Percentiles rank a stretch among this genome's conserved stretches.
phyloP scores from a whole-genome alignment of 2,888 invertebrate species.

The Tenodera sinensis region DNA sequence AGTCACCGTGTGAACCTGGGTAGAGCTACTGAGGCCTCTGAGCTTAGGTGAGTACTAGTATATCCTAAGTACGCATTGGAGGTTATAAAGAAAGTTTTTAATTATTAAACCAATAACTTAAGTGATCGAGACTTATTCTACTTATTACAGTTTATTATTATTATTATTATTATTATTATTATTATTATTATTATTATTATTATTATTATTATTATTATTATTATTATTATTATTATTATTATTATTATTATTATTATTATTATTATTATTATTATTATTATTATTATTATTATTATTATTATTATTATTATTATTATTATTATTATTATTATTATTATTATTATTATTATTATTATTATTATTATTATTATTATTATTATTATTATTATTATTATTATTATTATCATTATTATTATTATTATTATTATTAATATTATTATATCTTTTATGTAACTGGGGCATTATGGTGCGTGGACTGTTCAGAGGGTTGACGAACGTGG shows the following conservation, averaged over 20 bases:
- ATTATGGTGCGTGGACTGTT: too few relatives aligned
- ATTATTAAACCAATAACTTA: neutral
- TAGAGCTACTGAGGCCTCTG: too few relatives aligned
- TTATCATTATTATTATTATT: neutral
- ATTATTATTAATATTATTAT: too few relatives aligned
- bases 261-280: neutral
- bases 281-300: neutral
- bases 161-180: neutral
- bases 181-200: neutral
- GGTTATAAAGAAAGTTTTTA: too few relatives aligned
- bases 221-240: neutral
- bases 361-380: neutral
- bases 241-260: neutral
- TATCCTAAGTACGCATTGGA: too few relatives aligned
- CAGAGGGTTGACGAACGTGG: too few relatives aligned
- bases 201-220: neutral
- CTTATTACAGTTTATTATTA: too few relatives aligned
- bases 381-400: neutral
- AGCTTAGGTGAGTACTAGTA: too few relatives aligned
- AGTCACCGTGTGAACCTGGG: too few relatives aligned
- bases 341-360: neutral
- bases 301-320: neutral
- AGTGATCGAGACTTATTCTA: neutral
- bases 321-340: neutral
- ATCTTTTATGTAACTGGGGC: too few relatives aligned